Percentiles rank a stretch among this genome's conserved stretches.
Evolutionary conservation across 2,888 invertebrate species (phyloP).

Genomic region (Muscina levida): DNA sequence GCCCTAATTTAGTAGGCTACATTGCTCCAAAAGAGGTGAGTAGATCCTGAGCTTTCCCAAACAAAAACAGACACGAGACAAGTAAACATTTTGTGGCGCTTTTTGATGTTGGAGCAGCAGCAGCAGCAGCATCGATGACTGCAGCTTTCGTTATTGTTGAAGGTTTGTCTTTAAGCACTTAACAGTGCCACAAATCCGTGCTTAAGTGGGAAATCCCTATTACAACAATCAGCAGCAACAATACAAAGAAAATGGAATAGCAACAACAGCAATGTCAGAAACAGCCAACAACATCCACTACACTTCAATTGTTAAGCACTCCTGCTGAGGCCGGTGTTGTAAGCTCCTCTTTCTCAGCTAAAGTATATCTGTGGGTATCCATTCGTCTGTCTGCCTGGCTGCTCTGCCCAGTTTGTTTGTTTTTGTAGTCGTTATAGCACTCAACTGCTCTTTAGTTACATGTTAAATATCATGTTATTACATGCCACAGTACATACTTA

Average conservation of each 20-base stretch:
- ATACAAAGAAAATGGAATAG: constrained; percentile 18
- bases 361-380: constrained; percentile 11
- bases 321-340: constrained; percentile 38
- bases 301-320: neutral
- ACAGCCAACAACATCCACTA: neutral
- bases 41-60: neutral
- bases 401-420: too few species aligned
- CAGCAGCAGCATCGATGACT: neutral
- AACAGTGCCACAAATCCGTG: constrained; percentile 52
- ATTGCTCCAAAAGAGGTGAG: neutral
- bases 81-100: constrained; percentile 8
- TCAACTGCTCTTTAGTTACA: constrained; percentile 36
- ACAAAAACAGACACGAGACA: neutral
- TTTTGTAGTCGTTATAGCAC: too few species aligned
- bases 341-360: neutral
- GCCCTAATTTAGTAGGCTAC: too few species aligned
- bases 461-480: constrained; percentile 53
- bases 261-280: neutral
- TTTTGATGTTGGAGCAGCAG: neutral
- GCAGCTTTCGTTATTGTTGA: constrained; percentile 19
- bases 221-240: constrained; percentile 15
- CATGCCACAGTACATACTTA: constrained; percentile 43
- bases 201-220: constrained; percentile 53
- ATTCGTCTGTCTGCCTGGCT: too few species aligned
- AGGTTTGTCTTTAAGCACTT: constrained; percentile 50